Percentiles rank a stretch among this genome's conserved stretches.
Conservation (phyloP, 2,113 vertebrate species). For the Alaudala cheleensis region DNA sequence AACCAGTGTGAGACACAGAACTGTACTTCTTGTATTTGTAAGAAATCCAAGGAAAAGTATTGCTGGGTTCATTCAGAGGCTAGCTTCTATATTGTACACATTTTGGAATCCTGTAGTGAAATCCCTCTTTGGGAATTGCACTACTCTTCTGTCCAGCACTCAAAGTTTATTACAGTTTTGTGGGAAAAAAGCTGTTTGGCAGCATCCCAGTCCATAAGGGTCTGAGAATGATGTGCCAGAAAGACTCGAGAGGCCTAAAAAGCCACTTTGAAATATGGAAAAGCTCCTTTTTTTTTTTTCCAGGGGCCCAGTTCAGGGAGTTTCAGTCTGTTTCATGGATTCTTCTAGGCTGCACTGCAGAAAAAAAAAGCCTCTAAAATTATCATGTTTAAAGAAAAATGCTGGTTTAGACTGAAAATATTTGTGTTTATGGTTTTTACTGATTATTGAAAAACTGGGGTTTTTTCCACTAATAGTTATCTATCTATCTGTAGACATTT, state of each 20-base stretch:
- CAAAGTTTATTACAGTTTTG: constrained; percentile 61
- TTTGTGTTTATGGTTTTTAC: background rate
- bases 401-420: background rate
- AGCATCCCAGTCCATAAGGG: constrained; percentile 57
- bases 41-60: background rate
- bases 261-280: constrained; percentile 40
- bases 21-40: background rate
- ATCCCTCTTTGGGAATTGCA: constrained; percentile 51
- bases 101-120: constrained; percentile 39
- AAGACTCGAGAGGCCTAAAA: constrained; percentile 24
- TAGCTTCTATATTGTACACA: background rate
- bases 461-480: background rate
- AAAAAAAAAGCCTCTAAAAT: background rate
- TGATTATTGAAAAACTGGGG: background rate
- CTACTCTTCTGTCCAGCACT: constrained; percentile 27
- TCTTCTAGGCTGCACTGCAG: background rate
- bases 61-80: background rate
- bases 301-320: constrained; percentile 21
- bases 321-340: background rate
- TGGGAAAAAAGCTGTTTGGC: constrained; percentile 69
- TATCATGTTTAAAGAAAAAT: background rate
- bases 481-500: background rate
- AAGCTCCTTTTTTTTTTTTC: background rate
- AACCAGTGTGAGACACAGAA: background rate
- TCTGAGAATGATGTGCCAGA: constrained; percentile 66